Conservation (phyloP, 1,140 invertebrate species). For the Solenopsis invicta region DNA sequence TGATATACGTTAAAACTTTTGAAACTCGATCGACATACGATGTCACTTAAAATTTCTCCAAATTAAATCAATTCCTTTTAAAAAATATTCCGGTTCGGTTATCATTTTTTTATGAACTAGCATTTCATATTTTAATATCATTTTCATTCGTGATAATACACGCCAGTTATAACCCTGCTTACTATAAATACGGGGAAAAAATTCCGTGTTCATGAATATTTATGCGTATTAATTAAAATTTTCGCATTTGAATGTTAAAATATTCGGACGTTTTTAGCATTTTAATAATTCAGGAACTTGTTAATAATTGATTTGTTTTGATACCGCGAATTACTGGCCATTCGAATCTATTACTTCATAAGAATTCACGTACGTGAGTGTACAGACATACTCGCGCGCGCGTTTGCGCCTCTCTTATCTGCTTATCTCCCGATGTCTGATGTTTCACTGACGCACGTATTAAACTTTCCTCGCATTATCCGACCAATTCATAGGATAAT, state of each 20-base stretch:
- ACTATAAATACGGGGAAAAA: slow-evolving; percentile 21
- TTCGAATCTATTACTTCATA: slow-evolving; percentile 52
- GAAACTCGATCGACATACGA: not conserved
- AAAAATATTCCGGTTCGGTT: not conserved
- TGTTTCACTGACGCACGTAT: slow-evolving; percentile 75
- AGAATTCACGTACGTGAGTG: slow-evolving; percentile 36
- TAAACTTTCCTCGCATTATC: slow-evolving; percentile 75
- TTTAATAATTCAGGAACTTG: slow-evolving; percentile 40
- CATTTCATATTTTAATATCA: slow-evolving; percentile 24
- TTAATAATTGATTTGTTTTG: slow-evolving; percentile 24
- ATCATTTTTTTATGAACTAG: not conserved
- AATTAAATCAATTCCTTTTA: not conserved
- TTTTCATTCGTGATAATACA: not conserved
- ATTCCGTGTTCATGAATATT: slow-evolving; percentile 39
- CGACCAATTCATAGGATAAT: slow-evolving; percentile 65
- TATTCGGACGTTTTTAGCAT: slow-evolving; percentile 28
- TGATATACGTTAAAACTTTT: not conserved
- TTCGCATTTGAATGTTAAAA: slow-evolving; percentile 40
- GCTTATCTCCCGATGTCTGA: slow-evolving; percentile 73
- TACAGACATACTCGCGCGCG: not conserved
- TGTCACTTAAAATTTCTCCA: not conserved
- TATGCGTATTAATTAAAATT: slow-evolving; percentile 42
- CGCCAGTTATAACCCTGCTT: not conserved
- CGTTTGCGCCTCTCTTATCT: slow-evolving; percentile 64
- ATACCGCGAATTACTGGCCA: slow-evolving; percentile 26